Conservation (phyloP, 2,888 invertebrate species). For the Trilocha varians region DNA sequence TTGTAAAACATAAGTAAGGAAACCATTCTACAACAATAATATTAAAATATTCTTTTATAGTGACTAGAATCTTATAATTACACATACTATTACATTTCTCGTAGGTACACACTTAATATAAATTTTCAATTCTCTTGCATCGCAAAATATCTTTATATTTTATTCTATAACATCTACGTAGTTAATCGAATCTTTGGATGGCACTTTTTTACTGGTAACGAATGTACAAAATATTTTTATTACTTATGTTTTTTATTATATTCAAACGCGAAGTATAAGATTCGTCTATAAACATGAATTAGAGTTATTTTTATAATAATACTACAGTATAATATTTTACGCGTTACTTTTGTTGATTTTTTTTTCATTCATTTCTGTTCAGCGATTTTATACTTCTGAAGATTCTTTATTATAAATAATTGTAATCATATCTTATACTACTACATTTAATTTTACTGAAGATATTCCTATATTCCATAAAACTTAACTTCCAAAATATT, state of each 20-base stretch:
- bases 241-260: too few relatives aligned
- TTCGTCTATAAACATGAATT: too few relatives aligned
- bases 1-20: constrained; percentile 6
- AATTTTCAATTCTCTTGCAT: constrained; percentile 72
- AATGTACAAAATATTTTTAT: constrained; percentile 16
- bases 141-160: constrained; percentile 69
- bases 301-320: too few relatives aligned
- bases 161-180: constrained; percentile 50
- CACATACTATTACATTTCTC: constrained; percentile 45
- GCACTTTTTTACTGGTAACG: constrained; percentile 51
- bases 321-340: too few relatives aligned
- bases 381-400: too few relatives aligned
- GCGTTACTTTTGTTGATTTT: too few relatives aligned
- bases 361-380: too few relatives aligned
- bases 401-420: too few relatives aligned
- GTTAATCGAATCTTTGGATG: constrained; percentile 56
- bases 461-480: too few relatives aligned
- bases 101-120: constrained; percentile 56
- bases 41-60: constrained; percentile 18
- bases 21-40: constrained; percentile 17
- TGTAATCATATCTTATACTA: too few relatives aligned
- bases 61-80: constrained; percentile 24
- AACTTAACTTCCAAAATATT: too few relatives aligned
- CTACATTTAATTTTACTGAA: too few relatives aligned
- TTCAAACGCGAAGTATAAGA: not conserved